Conservation (phyloP, 2,113 vertebrate species). For the Rhynchomys soricoides region DNA sequence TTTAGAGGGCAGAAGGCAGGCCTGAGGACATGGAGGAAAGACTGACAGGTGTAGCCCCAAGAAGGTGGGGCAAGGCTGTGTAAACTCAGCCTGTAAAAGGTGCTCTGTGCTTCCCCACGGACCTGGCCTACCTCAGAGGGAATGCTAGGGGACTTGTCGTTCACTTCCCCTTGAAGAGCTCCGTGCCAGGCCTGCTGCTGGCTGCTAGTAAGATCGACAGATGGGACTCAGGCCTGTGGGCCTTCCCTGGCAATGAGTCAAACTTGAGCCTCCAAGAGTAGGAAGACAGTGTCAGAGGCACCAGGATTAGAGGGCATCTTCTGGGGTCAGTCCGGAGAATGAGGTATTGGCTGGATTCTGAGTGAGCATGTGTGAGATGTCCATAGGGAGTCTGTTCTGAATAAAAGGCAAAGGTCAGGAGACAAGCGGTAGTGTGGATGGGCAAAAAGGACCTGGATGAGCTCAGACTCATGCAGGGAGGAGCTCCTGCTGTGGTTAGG, state of each 20-base stretch:
- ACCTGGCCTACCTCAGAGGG: background rate
- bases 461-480: background rate
- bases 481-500: background rate
- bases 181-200: background rate
- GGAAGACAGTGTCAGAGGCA: background rate
- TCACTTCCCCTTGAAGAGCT: background rate
- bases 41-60: background rate
- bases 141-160: background rate
- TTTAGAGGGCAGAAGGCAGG: background rate
- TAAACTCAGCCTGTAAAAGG: background rate
- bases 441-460: background rate
- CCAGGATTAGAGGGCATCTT: background rate
- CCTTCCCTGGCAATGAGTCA: background rate
- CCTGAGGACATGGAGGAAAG: too few relatives aligned
- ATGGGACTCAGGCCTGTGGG: background rate
- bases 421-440: background rate
- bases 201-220: background rate
- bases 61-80: background rate
- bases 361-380: background rate
- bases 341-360: background rate
- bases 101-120: background rate
- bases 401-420: background rate
- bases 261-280: background rate
- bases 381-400: background rate
- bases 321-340: background rate